Evolutionary conservation across 2,888 invertebrate genomes (phyloP).

Genomic region (Linyphia triangularis): DNA sequence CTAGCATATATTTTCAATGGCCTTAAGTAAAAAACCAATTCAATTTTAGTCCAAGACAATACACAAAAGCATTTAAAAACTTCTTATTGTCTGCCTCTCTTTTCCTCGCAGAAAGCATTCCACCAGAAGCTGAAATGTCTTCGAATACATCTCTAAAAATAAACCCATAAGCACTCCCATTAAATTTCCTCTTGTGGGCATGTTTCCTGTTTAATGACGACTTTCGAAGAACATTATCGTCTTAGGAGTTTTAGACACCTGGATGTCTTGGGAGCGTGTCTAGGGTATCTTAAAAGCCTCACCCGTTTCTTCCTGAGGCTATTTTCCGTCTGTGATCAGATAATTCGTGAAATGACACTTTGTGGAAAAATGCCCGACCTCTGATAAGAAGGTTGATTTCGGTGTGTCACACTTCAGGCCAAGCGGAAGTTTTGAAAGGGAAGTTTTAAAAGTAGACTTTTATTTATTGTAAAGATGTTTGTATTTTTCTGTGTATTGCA

Average conservation of each 20-base stretch:
- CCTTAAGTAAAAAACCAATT: too few relatives aligned
- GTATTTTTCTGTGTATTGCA: too few relatives aligned
- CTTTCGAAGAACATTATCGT: constrained; percentile 11
- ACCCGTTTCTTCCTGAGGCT: not conserved
- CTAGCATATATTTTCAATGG: too few relatives aligned
- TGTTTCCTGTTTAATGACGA: constrained; percentile 26
- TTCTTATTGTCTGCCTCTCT: not conserved
- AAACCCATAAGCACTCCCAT: constrained; percentile 25
- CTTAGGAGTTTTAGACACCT: constrained; percentile 24
- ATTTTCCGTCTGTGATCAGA: constrained; percentile 15
- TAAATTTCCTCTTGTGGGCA: constrained; percentile 29
- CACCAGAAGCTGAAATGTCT: not conserved
- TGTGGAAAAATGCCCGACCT: not conserved
- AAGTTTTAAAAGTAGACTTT: too few relatives aligned
- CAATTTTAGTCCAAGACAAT: not conserved
- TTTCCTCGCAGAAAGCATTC: not conserved
- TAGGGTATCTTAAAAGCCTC: not conserved
- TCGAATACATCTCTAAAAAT: constrained; percentile 3
- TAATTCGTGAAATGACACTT: constrained; percentile 1
- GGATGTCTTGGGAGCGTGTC: not conserved
- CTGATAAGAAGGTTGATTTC: not conserved
- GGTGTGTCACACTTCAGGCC: not conserved
- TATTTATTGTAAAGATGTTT: too few relatives aligned
- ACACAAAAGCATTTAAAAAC: not conserved
- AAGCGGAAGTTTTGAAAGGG: not conserved